phyloP scores from a whole-genome alignment of 2,888 invertebrate genomes.

The Orthosia gracilis region DNA sequence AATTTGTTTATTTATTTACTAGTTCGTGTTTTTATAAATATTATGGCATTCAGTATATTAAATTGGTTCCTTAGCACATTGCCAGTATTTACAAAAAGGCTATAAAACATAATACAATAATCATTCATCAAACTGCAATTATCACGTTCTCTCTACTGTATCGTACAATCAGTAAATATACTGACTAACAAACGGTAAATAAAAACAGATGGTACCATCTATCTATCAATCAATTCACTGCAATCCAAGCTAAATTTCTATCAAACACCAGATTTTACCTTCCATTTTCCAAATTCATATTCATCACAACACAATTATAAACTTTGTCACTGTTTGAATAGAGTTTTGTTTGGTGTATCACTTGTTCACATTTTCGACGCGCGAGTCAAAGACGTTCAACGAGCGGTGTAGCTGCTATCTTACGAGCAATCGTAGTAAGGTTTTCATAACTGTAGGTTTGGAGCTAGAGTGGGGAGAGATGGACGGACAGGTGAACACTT shows the following conservation, averaged over 20 bases:
- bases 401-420: constrained; percentile 58
- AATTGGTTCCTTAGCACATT: not conserved
- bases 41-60: not conserved
- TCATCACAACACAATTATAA: constrained; percentile 28
- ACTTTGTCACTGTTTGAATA: constrained; percentile 35
- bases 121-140: not conserved
- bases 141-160: not conserved
- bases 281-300: constrained; percentile 58
- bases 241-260: constrained; percentile 49
- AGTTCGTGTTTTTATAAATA: too few species aligned
- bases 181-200: constrained; percentile 9
- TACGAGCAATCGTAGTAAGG: constrained; percentile 56
- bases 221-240: constrained; percentile 43
- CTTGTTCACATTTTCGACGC: constrained; percentile 47
- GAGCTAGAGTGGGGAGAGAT: constrained; percentile 46
- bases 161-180: not conserved
- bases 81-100: not conserved
- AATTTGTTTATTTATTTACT: too few species aligned
- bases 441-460: constrained; percentile 51
- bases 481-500: constrained; percentile 23
- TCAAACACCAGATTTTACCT: constrained; percentile 59
- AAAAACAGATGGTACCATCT: not conserved
- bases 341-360: constrained; percentile 20
- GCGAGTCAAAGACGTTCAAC: constrained; percentile 33
- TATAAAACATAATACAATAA: not conserved